These are phyloP conservation scores for Berghia stephanieae DNA, from an alignment of 1,140 invertebrate genomes.

Conservation along the genomic window DNA sequence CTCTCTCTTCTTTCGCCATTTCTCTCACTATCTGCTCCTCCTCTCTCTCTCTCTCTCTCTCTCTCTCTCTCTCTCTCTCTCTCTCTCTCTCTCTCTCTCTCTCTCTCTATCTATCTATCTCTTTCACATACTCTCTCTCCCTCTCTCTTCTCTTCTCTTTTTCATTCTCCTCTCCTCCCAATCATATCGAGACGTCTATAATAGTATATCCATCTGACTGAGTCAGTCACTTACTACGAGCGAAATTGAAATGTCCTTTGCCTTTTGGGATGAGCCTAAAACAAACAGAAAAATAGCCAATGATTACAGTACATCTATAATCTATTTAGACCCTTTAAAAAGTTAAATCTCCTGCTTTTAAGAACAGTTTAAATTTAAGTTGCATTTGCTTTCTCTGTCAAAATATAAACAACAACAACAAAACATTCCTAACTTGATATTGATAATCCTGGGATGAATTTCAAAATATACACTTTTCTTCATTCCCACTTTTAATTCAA, in stretches of 20 bases:
- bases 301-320: background rate
- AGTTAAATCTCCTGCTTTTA: background rate
- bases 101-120: background rate
- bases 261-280: no score
- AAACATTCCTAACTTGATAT: no score
- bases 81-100: background rate
- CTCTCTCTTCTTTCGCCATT: no score
- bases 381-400: no score
- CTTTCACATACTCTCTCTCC: background rate
- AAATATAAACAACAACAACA: no score
- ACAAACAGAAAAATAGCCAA: no score
- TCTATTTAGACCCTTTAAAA: background rate
- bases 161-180: background rate
- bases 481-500: no score
- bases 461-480: no score
- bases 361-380: no score
- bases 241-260: no score
- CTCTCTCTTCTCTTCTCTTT: background rate
- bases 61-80: background rate
- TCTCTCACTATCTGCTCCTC: no score
- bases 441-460: no score
- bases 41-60: conserved; percentile 12
- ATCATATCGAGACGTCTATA: background rate
- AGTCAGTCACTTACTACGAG: background rate
- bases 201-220: background rate